A percentile compares a stretch with the other conserved stretches of the same genome.
Conservation (phyloP, 37 sponge, comb jelly and placozoan genomes). For the Beroe ovata region DNA sequence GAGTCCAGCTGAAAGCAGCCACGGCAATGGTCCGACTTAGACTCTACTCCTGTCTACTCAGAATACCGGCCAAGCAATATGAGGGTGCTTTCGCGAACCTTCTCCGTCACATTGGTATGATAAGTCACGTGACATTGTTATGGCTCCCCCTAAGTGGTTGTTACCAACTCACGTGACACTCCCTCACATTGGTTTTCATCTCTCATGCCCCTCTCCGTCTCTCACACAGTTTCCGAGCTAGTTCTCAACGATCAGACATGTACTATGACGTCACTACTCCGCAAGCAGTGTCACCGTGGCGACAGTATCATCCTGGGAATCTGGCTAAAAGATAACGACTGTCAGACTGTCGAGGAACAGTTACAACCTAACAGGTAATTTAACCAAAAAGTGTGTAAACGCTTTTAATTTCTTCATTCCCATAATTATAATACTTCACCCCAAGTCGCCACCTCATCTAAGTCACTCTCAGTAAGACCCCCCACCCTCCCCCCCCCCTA, state of each 20-base stretch:
- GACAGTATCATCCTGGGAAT: constrained; percentile 86
- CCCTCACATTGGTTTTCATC: too few species aligned
- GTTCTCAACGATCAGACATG: constrained; percentile 78
- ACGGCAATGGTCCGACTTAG: constrained; percentile 80
- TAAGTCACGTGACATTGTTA: too few species aligned
- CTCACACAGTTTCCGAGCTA: constrained; percentile 74
- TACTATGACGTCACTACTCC: constrained; percentile 86
- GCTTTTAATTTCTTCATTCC: neutral
- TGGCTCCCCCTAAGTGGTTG: too few species aligned
- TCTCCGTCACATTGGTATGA: constrained; percentile 57
- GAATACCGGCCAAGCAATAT: constrained; percentile 40
- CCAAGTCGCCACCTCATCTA: neutral
- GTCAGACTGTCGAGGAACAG: constrained; percentile 82
- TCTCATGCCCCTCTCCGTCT: too few species aligned
- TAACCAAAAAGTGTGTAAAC: too few species aligned
- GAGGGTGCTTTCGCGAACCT: constrained; percentile 60
- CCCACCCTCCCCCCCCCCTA: constrained; percentile 67
- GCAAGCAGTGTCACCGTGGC: constrained; percentile 88
- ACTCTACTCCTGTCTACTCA: constrained; percentile 75
- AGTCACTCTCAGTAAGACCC: neutral
- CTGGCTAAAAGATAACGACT: constrained; percentile 88
- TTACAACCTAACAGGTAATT: constrained; percentile 54
- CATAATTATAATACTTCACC: neutral
- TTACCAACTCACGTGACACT: too few species aligned
- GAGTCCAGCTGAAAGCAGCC: constrained; percentile 82